Percentiles rank a stretch among this genome's conserved stretches.
Conservation (phyloP, 2,113 vertebrate species). For the Nothobranchius kuhntae region DNA sequence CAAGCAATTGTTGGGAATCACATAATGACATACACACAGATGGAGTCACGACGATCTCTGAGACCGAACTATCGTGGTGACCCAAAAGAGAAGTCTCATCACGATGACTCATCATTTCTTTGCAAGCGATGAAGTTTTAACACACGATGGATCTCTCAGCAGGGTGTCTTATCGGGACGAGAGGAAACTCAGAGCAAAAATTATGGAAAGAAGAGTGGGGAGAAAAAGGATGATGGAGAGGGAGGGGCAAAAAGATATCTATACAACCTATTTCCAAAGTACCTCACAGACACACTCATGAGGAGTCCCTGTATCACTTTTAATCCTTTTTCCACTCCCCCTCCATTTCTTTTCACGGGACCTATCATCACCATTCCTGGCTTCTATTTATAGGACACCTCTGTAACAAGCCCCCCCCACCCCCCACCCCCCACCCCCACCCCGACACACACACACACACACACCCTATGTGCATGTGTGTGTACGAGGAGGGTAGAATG, state of each 20-base stretch:
- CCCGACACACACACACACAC: too few relatives aligned
- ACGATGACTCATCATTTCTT: slow-evolving; percentile 62
- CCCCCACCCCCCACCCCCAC: too few relatives aligned
- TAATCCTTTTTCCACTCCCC: slow-evolving; percentile 78
- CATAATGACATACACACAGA: slow-evolving; percentile 53
- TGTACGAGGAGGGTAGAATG: slow-evolving; percentile 22
- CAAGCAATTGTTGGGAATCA: slow-evolving; percentile 52
- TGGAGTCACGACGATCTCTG: slow-evolving; percentile 54
- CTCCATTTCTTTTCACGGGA: slow-evolving; percentile 73
- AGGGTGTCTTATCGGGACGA: slow-evolving; percentile 14
- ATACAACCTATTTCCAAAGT: slow-evolving; percentile 37
- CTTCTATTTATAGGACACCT: slow-evolving; percentile 75
- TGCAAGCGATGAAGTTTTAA: slow-evolving; percentile 49
- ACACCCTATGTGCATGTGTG: slow-evolving; percentile 26
- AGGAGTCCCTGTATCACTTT: slow-evolving; percentile 68
- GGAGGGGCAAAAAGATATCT: slow-evolving; percentile 42
- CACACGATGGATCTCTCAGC: slow-evolving; percentile 52
- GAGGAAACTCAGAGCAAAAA: neutral
- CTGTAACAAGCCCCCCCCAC: slow-evolving; percentile 47
- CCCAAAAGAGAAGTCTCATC: slow-evolving; percentile 23
- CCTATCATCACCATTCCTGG: slow-evolving; percentile 78
- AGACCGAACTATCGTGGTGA: slow-evolving; percentile 38
- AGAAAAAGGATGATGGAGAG: slow-evolving; percentile 15
- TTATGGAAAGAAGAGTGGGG: neutral
- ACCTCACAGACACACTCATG: slow-evolving; percentile 34